Evolutionary conservation across 2,888 invertebrate genomes (phyloP), one percentile per base, ranked within the genome.

Genomic region (Mechanitis messenoides): DNA sequence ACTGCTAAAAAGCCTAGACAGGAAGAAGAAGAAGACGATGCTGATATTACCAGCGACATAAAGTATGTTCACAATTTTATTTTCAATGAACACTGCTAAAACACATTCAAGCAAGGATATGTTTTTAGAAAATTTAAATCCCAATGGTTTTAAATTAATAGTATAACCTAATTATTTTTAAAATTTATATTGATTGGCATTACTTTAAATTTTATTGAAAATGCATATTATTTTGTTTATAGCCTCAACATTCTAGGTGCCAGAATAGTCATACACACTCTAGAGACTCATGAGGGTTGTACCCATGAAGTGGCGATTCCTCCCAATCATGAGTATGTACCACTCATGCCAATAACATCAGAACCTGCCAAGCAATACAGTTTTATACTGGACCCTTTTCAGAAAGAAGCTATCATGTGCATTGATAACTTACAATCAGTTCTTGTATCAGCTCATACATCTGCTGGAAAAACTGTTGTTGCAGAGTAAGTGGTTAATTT

Each of bases 391-490:
- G 99, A 99, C 93, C 96, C 98, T 0, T 99, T 99, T 85, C 99
- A 99, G 81, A 97, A 96, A 74, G 97, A 98, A 84, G 98, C 99
- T 0, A 95, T 99, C 68, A 85, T 96, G 58, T 99, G 99, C 80
- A 95, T 99, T 72, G 98, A 99, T 79, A 99, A 99, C 83, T 94
- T 97, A 77, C 98, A 99, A 79, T 98, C 98, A 9, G 99, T 99
- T 4, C 91, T 99, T 53, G 99, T 99, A 0, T 99, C 99, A 2
- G 99, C 99, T 6, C 99, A 99, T 80, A 99, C 99, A 0, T 99
- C 99, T 3, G 99, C 99, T 55, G 99, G 99, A 58, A 99, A 99
- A 92, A 99, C 99, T 61, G 99, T 99, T 2, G 98, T 98, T 6
- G 99, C 99, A 3, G 98, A 99, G 95, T 98, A 91, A 93, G 95